Evolutionary conservation across 64 coral and sea anemone species (phyloP).

Genomic region (Pocillopora damicornis): DNA sequence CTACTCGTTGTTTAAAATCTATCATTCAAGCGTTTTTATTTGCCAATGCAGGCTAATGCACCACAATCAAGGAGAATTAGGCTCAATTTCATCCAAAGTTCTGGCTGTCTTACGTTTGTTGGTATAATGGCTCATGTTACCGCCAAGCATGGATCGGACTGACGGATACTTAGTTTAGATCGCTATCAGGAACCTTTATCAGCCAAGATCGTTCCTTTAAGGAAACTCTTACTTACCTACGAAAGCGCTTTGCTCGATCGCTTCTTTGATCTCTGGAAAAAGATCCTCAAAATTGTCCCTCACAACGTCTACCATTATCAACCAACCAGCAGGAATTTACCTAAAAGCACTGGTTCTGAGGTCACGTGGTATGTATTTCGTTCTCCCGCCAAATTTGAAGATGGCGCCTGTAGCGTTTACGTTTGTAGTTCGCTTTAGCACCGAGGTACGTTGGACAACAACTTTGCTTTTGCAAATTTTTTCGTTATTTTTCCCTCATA

Average conservation of each 20-base stretch:
- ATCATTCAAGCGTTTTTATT: too few relatives aligned
- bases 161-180: background rate
- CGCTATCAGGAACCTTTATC: background rate
- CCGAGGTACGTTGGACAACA: slow-evolving; percentile 38
- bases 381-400: slow-evolving; percentile 80
- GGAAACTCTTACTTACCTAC: slow-evolving; percentile 57
- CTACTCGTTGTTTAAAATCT: too few relatives aligned
- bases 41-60: too few relatives aligned
- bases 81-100: too few relatives aligned
- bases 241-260: slow-evolving; percentile 74
- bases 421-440: slow-evolving; percentile 75
- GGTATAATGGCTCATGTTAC: too few relatives aligned
- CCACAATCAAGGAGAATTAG: too few relatives aligned
- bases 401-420: slow-evolving; percentile 73
- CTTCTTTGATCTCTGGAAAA: slow-evolving; percentile 77
- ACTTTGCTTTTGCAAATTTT: background rate
- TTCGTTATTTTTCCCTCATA: too few relatives aligned
- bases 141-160: too few relatives aligned
- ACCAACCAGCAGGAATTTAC: background rate
- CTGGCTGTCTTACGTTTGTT: too few relatives aligned
- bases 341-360: background rate
- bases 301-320: slow-evolving; percentile 77
- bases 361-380: background rate
- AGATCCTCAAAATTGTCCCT: slow-evolving; percentile 81
- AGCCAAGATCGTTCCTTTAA: background rate